Percentiles rank a stretch among this genome's conserved stretches.
These are phyloP conservation scores for Symphodus melops DNA, from an alignment of 2,113 vertebrate species.

Conservation along the genomic window DNA sequence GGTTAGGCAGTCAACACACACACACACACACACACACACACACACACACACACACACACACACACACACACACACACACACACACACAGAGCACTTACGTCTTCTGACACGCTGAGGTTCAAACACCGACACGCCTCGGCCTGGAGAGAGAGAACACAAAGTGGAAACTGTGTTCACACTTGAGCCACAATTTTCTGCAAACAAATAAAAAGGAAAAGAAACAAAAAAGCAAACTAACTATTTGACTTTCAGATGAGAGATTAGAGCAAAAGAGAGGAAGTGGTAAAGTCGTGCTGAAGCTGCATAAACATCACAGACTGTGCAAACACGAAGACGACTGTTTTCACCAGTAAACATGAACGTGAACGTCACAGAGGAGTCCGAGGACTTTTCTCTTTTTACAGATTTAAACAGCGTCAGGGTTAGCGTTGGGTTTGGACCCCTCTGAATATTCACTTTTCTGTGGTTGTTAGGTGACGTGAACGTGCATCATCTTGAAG, in stretches of 20 bases:
- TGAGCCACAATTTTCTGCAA: background rate
- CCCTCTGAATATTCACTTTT: too few species aligned
- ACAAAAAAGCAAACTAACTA: too few species aligned
- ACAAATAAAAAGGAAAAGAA: background rate
- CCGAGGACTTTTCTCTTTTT: too few species aligned
- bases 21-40: background rate
- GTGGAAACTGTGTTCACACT: background rate
- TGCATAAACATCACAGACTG: background rate
- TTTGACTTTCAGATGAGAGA: too few species aligned
- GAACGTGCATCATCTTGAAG: too few species aligned
- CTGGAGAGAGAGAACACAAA: slow-evolving; percentile 6
- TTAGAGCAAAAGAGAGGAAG: slow-evolving; percentile 59
- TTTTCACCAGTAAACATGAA: too few species aligned
- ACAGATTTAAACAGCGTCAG: too few species aligned
- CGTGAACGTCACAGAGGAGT: too few species aligned
- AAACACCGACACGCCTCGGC: slow-evolving; percentile 3
- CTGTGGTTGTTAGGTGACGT: too few species aligned
- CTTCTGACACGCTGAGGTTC: background rate
- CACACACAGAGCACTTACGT: slow-evolving; percentile 15
- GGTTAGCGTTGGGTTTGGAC: too few species aligned
- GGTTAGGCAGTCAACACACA: too few species aligned
- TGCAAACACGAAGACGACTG: background rate
- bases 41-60: background rate
- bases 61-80: background rate
- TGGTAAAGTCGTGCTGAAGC: slow-evolving; percentile 41